Evolutionary conservation across 1,140 invertebrate genomes (phyloP).

Genomic region (Pogonus chalceus): DNA sequence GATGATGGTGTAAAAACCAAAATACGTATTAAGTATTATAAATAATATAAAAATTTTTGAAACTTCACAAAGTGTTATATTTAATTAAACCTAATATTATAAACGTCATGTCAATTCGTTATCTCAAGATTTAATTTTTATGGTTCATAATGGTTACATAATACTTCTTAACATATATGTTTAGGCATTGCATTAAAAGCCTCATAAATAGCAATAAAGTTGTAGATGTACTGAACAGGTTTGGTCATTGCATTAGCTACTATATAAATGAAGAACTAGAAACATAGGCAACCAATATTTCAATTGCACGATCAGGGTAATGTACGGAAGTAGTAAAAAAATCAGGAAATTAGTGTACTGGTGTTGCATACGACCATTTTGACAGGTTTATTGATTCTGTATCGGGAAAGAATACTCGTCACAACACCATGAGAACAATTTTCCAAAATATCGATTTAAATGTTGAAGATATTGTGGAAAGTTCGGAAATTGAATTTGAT

Average conservation of each 20-base stretch:
- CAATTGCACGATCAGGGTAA: slow-evolving; percentile 16
- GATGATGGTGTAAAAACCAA: too few species aligned
- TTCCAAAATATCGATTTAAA: slow-evolving; percentile 18
- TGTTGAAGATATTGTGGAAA: not conserved
- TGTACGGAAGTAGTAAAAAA: slow-evolving; percentile 23
- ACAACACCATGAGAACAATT: slow-evolving; percentile 31
- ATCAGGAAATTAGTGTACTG: slow-evolving; percentile 20
- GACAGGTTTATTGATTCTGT: slow-evolving; percentile 29
- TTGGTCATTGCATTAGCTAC: slow-evolving; percentile 24
- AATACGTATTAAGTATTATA: too few species aligned
- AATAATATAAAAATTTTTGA: too few species aligned
- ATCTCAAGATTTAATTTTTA: too few species aligned
- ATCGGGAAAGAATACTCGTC: slow-evolving; percentile 26
- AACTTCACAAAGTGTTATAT: too few species aligned
- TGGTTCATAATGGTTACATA: slow-evolving; percentile 21
- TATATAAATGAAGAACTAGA: slow-evolving; percentile 22
- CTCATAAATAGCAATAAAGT: slow-evolving; percentile 26
- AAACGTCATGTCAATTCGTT: slow-evolving; percentile 25
- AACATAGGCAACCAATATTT: slow-evolving; percentile 17
- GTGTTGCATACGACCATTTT: slow-evolving; percentile 32
- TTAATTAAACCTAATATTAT: slow-evolving; percentile 18
- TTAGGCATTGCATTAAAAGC: slow-evolving; percentile 27
- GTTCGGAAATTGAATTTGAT: not conserved
- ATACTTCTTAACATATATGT: slow-evolving; percentile 27
- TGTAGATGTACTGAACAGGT: slow-evolving; percentile 22